These are phyloP conservation scores for Neuroterus valhalla DNA, from an alignment of 1,140 invertebrate genomes.

Conservation along the genomic window DNA sequence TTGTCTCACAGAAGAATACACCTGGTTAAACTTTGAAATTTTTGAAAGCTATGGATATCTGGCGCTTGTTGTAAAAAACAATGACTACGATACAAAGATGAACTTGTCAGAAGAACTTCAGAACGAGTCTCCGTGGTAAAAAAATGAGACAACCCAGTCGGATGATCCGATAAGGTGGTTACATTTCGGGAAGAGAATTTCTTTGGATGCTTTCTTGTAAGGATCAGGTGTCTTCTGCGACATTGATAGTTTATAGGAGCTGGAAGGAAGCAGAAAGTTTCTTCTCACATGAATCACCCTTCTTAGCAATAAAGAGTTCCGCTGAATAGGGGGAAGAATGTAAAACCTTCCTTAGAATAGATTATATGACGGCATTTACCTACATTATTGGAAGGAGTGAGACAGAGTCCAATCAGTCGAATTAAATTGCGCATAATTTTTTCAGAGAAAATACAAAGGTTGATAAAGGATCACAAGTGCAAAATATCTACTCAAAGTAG, in stretches of 20 bases:
- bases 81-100: slow-evolving; percentile 30
- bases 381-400: neutral
- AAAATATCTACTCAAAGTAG: slow-evolving; percentile 25
- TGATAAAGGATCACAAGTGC: slow-evolving; percentile 30
- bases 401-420: neutral
- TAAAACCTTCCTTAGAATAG: neutral
- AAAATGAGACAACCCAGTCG: slow-evolving; percentile 18
- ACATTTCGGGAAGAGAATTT: slow-evolving; percentile 49
- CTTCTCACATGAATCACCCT: slow-evolving; percentile 13
- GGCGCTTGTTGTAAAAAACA: slow-evolving; percentile 36
- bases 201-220: slow-evolving; percentile 51
- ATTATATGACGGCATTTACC: neutral
- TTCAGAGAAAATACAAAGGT: slow-evolving; percentile 43
- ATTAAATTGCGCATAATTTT: slow-evolving; percentile 35
- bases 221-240: slow-evolving; percentile 52
- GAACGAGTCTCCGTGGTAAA: slow-evolving; percentile 34
- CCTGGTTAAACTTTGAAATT: slow-evolving; percentile 32
- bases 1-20: slow-evolving; percentile 39
- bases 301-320: slow-evolving; percentile 31
- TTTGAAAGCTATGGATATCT: slow-evolving; percentile 43
- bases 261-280: slow-evolving; percentile 15
- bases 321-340: slow-evolving; percentile 1
- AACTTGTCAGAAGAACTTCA: neutral
- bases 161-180: slow-evolving; percentile 35
- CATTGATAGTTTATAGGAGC: neutral